phyloP scores from a whole-genome alignment of 2,797 vertebrate genomes.

The Sebastes ruberrimus region DNA sequence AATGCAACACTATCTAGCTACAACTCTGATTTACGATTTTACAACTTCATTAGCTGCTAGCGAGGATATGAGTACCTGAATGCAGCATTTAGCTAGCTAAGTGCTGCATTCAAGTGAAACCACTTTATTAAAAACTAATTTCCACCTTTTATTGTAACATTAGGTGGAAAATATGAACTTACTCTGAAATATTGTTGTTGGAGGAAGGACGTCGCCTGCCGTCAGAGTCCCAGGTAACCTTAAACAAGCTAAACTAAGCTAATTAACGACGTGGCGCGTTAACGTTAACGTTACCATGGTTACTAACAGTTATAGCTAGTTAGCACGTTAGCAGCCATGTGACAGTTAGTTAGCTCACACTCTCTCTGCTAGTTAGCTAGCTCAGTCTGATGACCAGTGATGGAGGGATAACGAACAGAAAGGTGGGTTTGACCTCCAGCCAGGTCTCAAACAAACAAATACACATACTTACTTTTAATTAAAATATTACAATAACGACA shows the following conservation, averaged over 20 bases:
- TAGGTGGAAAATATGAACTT: background rate
- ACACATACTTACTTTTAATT: background rate
- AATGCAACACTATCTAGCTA: too few species aligned
- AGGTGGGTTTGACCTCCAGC: too few species aligned
- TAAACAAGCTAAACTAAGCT: background rate
- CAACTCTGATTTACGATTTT: too few species aligned
- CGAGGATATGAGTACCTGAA: too few species aligned
- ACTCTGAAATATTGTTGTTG: background rate
- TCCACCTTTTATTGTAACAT: background rate
- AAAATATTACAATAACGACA: background rate
- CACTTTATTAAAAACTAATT: background rate
- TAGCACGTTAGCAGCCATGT: background rate
- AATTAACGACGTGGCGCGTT: background rate
- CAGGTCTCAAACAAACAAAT: background rate
- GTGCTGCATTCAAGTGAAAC: rapidly evolving
- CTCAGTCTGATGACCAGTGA: background rate
- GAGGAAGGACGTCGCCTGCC: background rate
- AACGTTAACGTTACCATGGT: background rate
- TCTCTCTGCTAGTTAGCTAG: too few species aligned
- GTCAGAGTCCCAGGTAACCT: too few species aligned
- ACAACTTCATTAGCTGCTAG: too few species aligned
- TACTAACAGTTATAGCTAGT: background rate
- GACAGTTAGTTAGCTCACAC: background rate
- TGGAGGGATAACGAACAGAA: background rate
- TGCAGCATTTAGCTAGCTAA: background rate